These are phyloP conservation scores for Nycticorax nycticorax DNA, from an alignment of 2,113 vertebrate genomes.

Conservation along the genomic window DNA sequence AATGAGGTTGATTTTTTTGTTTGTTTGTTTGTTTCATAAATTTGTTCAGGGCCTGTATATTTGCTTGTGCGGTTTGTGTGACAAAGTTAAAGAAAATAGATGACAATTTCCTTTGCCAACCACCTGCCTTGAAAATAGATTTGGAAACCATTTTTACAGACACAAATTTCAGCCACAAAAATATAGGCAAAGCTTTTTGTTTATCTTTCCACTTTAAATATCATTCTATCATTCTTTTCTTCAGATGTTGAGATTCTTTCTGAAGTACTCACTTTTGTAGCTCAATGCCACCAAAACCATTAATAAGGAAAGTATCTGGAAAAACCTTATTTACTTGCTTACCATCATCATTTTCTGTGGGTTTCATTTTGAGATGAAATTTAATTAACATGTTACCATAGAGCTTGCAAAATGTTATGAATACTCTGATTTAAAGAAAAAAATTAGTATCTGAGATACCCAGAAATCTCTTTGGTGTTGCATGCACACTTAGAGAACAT, in stretches of 20 bases:
- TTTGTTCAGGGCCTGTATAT: not conserved
- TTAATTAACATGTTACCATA: not conserved
- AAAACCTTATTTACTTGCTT: not conserved
- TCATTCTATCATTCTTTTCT: not conserved
- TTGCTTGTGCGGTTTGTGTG: not conserved
- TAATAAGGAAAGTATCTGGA: not conserved
- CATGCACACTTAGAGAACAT: not conserved
- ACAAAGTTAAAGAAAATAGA: not conserved
- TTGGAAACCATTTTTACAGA: not conserved
- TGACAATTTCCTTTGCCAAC: not conserved
- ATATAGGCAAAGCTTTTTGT: not conserved
- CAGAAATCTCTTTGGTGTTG: not conserved
- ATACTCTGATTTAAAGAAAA: not conserved
- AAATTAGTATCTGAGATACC: not conserved
- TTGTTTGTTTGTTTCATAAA: not conserved
- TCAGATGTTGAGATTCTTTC: not conserved
- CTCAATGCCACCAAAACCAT: not conserved
- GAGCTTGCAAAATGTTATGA: not conserved
- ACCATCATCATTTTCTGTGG: not conserved
- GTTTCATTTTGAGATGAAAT: not conserved
- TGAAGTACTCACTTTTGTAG: not conserved
- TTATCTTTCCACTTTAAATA: not conserved
- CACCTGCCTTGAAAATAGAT: not conserved
- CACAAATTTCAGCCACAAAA: not conserved
- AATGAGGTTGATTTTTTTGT: not conserved